phyloP scores from a whole-genome alignment of 2,888 invertebrate genomes.

The Taenaris catops region DNA sequence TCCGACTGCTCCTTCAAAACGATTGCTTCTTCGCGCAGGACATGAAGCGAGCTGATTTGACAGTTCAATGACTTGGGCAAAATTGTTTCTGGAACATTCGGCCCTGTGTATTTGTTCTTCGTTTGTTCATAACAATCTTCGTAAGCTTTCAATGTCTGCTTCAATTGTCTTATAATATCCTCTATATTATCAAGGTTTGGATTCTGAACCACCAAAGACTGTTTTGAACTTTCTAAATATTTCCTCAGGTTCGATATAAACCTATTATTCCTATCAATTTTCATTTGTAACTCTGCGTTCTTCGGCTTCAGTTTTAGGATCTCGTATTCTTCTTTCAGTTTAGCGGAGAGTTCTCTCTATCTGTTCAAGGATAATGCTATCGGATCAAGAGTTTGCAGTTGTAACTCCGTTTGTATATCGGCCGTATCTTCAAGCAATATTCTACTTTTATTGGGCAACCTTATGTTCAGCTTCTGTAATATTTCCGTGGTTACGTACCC shows the following conservation, averaged over 20 bases:
- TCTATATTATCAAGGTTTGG: slow-evolving; percentile 56
- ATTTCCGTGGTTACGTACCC: slow-evolving; percentile 47
- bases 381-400: slow-evolving; percentile 44
- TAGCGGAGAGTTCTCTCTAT: slow-evolving; percentile 37
- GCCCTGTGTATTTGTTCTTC: too few relatives aligned
- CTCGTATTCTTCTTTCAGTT: slow-evolving; percentile 54
- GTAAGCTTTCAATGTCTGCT: slow-evolving; percentile 56
- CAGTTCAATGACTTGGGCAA: slow-evolving; percentile 44
- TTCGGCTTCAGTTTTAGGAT: slow-evolving; percentile 55
- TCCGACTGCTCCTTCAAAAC: slow-evolving; percentile 45
- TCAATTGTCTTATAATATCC: slow-evolving; percentile 53
- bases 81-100: slow-evolving; percentile 43
- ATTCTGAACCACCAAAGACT: slow-evolving; percentile 36
- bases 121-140: slow-evolving; percentile 57
- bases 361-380: slow-evolving; percentile 45
- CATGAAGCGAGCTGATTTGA: slow-evolving; percentile 34
- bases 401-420: slow-evolving; percentile 32
- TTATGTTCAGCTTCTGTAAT: slow-evolving; percentile 47
- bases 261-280: slow-evolving; percentile 54
- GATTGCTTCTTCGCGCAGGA: slow-evolving; percentile 40
- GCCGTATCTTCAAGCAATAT: slow-evolving; percentile 42
- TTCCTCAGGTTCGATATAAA: slow-evolving; percentile 43
- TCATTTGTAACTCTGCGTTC: slow-evolving; percentile 46
- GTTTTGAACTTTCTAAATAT: slow-evolving; percentile 48
- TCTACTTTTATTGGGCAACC: slow-evolving; percentile 54